These are phyloP conservation scores for Muschampia plurimacula DNA, from an alignment of 2,888 invertebrate genomes.

Conservation along the genomic window DNA sequence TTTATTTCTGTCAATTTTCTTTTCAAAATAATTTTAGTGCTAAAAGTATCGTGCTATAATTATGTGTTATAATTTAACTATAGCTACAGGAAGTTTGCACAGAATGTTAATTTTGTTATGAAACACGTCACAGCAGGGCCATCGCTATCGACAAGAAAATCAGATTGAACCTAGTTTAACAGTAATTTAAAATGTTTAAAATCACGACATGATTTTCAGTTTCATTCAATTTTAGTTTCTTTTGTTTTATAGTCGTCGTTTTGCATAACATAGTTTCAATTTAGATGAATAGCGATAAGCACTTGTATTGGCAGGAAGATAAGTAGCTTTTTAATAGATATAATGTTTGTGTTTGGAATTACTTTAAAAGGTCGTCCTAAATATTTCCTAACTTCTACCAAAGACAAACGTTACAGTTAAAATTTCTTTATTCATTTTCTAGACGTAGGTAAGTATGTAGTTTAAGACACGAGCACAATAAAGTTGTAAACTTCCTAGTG, in stretches of 20 bases:
- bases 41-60: too few species aligned
- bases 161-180: not conserved
- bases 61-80: too few species aligned
- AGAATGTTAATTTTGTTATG: too few species aligned
- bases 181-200: not conserved
- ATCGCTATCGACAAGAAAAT: not conserved
- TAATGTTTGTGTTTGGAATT: not conserved
- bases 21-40: too few species aligned
- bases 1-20: too few species aligned
- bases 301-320: constrained; percentile 2
- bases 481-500: too few species aligned
- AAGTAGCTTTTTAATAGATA: constrained; percentile 37
- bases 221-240: constrained; percentile 16
- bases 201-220: constrained; percentile 22
- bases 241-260: constrained; percentile 28
- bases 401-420: not conserved
- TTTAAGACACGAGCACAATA: too few species aligned
- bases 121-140: not conserved
- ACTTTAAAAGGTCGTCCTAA: not conserved
- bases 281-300: constrained; percentile 31
- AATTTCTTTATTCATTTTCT: not conserved
- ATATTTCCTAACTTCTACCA: not conserved
- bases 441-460: too few species aligned
- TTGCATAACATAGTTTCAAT: constrained; percentile 36
- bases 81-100: too few species aligned